Conservation (phyloP, 2,797 vertebrate genomes). For the Loris lydekkerianus region DNA sequence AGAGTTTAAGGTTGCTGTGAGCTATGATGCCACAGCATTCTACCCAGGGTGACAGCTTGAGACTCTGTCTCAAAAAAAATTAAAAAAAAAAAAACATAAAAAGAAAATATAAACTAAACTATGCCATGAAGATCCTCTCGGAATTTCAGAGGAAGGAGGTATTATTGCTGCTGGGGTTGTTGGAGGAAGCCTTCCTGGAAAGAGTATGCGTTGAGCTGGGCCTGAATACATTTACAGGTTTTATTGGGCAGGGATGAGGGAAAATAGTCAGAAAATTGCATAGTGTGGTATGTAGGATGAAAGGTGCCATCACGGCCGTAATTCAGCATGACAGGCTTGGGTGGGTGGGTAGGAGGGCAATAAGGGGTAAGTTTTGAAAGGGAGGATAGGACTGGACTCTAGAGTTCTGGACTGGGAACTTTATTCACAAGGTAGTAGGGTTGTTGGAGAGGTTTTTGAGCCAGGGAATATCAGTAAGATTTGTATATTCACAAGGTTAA, state of each 20-base stretch:
- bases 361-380: not conserved
- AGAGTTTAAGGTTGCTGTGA: no score
- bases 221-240: not conserved
- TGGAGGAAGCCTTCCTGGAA: not conserved
- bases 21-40: no score
- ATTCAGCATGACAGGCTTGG: not conserved
- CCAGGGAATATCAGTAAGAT: not conserved
- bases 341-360: not conserved
- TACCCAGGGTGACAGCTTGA: no score
- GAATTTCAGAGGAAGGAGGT: not conserved
- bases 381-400: not conserved
- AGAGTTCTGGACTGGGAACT: not conserved
- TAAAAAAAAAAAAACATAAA: no score
- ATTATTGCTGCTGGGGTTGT: not conserved
- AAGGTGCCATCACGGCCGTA: not conserved
- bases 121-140: not conserved
- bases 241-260: not conserved
- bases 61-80: no score
- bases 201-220: not conserved
- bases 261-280: not conserved
- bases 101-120: not conserved
- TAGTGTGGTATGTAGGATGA: not conserved
- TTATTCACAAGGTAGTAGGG: not conserved
- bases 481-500: not conserved
- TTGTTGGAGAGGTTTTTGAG: not conserved